Evolutionary conservation across 2,888 invertebrate species (phyloP).

Genomic region (Theretra japonica): DNA sequence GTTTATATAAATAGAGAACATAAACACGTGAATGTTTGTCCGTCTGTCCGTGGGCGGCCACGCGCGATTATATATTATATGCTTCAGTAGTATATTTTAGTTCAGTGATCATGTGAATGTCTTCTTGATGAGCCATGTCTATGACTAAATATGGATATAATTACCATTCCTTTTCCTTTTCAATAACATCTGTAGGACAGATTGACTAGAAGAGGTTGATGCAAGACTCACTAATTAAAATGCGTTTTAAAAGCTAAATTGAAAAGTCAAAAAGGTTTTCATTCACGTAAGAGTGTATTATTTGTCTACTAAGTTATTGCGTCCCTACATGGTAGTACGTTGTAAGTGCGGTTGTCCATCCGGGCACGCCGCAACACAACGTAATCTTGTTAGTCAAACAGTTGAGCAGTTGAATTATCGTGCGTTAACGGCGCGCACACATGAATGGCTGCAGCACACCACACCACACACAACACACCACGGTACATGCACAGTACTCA

Average conservation of each 20-base stretch:
- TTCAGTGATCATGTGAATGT: background rate
- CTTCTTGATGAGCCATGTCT: background rate
- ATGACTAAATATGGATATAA: background rate
- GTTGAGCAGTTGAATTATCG: slow-evolving; percentile 73
- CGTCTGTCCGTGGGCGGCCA: background rate
- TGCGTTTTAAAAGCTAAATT: background rate
- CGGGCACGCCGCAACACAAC: background rate
- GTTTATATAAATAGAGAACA: slow-evolving; percentile 3
- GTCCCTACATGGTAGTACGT: no score
- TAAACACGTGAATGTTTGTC: background rate
- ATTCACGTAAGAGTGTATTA: no score
- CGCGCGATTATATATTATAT: background rate
- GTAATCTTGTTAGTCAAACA: slow-evolving; percentile 70
- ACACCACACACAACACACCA: background rate
- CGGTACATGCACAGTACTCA: slow-evolving; percentile 23
- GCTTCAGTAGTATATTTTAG: slow-evolving; percentile 21
- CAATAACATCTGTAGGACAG: no score
- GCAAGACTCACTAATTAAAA: background rate
- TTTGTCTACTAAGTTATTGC: no score
- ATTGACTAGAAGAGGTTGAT: no score
- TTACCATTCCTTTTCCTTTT: no score
- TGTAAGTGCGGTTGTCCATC: background rate
- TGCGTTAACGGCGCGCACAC: slow-evolving; percentile 64
- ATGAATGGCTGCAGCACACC: slow-evolving; percentile 74
- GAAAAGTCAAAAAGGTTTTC: no score